phyloP scores from a whole-genome alignment of 2,888 invertebrate species.

The Pterostichus madidus region DNA sequence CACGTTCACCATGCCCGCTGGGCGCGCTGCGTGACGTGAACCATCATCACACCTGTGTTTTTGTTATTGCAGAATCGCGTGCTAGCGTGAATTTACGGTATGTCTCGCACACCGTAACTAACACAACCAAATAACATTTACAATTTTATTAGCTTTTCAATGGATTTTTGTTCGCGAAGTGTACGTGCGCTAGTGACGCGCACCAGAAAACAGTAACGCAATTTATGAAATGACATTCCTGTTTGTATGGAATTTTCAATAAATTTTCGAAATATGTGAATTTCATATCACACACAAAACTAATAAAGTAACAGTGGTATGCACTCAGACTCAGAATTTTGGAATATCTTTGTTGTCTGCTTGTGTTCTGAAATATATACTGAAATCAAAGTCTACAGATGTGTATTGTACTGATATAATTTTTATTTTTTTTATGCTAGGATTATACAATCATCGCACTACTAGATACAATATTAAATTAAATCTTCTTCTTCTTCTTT shows the following conservation, averaged over 20 bases:
- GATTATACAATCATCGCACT: too few species aligned
- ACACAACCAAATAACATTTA: slow-evolving; percentile 56
- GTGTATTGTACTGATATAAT: too few species aligned
- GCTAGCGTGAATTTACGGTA: slow-evolving; percentile 47
- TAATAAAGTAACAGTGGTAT: slow-evolving; percentile 60
- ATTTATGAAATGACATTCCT: slow-evolving; percentile 62
- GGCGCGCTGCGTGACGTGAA: slow-evolving; percentile 30
- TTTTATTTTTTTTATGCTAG: too few species aligned
- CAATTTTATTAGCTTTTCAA: slow-evolving; percentile 60
- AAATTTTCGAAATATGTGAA: slow-evolving; percentile 61
- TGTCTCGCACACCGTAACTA: slow-evolving; percentile 60
- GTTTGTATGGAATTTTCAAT: slow-evolving; percentile 60
- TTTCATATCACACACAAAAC: slow-evolving; percentile 62
- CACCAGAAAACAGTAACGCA: slow-evolving; percentile 52
- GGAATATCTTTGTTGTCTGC: slow-evolving; percentile 41
- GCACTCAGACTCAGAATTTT: slow-evolving; percentile 50
- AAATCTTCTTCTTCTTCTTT: too few species aligned
- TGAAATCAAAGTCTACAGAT: background rate
- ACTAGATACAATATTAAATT: too few species aligned
- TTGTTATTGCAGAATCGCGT: slow-evolving; percentile 62
- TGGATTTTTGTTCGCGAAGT: slow-evolving; percentile 55
- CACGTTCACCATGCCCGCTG: background rate
- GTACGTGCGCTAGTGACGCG: slow-evolving; percentile 33
- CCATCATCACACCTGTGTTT: slow-evolving; percentile 65
- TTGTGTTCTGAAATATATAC: slow-evolving; percentile 1